Evolutionary conservation across 2,797 vertebrate genomes (phyloP).

Genomic region (Sparus aurata): DNA sequence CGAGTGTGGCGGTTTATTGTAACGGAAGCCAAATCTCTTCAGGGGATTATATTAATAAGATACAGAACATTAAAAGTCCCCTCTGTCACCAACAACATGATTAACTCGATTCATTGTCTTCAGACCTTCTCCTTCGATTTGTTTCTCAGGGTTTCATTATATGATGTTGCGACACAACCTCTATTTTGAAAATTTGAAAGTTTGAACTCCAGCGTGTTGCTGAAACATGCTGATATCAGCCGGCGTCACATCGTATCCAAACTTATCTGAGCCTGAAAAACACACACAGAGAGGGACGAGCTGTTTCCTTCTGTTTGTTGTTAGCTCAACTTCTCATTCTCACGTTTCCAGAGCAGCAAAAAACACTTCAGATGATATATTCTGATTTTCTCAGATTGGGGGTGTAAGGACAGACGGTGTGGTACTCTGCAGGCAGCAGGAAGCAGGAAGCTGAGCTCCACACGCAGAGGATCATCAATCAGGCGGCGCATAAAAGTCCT

Average conservation of each 20-base stretch:
- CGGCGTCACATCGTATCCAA: neutral
- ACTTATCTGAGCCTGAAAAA: neutral
- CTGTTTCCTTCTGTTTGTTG: neutral
- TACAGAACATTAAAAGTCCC: neutral
- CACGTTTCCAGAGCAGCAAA: neutral
- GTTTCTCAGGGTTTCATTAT: neutral
- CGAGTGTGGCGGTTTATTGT: neutral
- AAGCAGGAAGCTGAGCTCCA: constrained; percentile 18
- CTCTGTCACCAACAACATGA: constrained; percentile 2
- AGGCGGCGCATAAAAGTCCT: constrained; percentile 23
- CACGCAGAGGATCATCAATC: constrained; percentile 31
- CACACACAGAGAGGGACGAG: neutral
- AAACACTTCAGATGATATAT: neutral
- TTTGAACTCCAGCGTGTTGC: neutral
- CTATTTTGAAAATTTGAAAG: neutral
- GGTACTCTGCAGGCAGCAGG: too few relatives aligned
- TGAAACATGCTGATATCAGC: neutral
- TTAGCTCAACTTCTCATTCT: neutral
- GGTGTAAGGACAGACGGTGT: too few relatives aligned
- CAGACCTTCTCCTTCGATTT: neutral
- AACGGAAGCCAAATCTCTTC: constrained; percentile 2
- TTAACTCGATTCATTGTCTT: neutral
- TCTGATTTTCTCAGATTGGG: too few relatives aligned
- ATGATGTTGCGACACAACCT: neutral
- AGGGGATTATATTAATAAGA: neutral